These are phyloP conservation scores for Thera obeliscata DNA, from an alignment of 2,888 invertebrate species.

Conservation along the genomic window DNA sequence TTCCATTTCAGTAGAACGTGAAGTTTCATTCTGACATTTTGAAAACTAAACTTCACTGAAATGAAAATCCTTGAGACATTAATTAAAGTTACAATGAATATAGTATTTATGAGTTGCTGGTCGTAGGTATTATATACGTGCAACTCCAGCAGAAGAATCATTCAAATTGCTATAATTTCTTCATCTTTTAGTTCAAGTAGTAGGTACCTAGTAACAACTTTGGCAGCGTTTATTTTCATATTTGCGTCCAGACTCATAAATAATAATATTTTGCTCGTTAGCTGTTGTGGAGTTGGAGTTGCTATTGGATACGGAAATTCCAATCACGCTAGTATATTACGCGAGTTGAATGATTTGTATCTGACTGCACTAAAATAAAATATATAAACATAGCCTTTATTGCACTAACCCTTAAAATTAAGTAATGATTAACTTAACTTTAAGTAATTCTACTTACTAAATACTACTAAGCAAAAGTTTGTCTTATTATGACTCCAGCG, in stretches of 20 bases:
- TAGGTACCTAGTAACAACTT: constrained; percentile 5
- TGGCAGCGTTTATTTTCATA: constrained; percentile 30
- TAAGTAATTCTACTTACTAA: too few species aligned
- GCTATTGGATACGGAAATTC: constrained; percentile 41
- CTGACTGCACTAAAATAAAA: neutral
- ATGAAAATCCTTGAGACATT: constrained; percentile 12
- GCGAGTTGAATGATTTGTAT: neutral
- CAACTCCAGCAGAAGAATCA: constrained; percentile 16
- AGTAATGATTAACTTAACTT: too few species aligned
- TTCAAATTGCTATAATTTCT: constrained; percentile 32
- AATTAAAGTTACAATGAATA: constrained; percentile 20
- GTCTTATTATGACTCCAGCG: too few species aligned
- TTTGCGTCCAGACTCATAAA: constrained; percentile 31
- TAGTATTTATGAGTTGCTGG: constrained; percentile 7
- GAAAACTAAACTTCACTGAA: neutral
- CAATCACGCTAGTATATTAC: constrained; percentile 30
- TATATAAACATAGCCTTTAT: too few species aligned
- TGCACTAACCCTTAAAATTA: too few species aligned
- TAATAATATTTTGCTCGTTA: constrained; percentile 25
- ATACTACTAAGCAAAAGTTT: too few species aligned
- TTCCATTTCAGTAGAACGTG: neutral
- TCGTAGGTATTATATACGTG: constrained; percentile 12
- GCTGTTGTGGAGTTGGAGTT: constrained; percentile 37
- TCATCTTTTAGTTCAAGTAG: constrained; percentile 19
- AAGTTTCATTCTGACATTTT: neutral